Conservation (phyloP, 2,113 vertebrate genomes). For the Cryptomyrus ogoouensis region DNA sequence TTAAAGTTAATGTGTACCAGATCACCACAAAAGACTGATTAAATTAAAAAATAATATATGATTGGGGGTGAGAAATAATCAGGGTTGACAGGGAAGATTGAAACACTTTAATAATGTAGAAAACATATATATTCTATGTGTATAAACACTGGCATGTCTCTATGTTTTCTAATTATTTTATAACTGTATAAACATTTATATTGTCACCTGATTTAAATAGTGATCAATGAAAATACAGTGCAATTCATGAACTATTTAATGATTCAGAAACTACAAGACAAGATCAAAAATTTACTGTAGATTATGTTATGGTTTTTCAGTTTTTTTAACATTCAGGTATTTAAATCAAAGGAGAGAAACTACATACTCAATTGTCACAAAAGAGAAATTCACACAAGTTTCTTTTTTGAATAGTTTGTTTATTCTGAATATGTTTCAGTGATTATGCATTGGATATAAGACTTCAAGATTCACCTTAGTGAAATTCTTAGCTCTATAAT, state of each 20-base stretch:
- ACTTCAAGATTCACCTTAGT: not conserved
- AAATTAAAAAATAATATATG: not conserved
- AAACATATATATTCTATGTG: not conserved
- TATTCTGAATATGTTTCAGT: not conserved
- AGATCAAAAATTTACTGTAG: not conserved
- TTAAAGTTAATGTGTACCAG: not conserved
- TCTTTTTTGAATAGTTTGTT: not conserved
- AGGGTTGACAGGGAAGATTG: not conserved
- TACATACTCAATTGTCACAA: not conserved
- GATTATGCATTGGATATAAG: not conserved
- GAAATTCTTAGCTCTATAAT: not conserved
- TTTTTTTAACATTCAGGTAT: not conserved
- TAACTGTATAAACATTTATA: not conserved
- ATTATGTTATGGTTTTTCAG: not conserved
- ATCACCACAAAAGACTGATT: not conserved
- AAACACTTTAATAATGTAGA: not conserved
- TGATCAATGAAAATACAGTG: no score
- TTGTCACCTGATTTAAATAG: not conserved
- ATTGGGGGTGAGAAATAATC: not conserved
- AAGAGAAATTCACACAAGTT: not conserved
- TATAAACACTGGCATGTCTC: not conserved
- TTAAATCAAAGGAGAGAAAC: not conserved
- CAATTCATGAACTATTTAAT: not conserved
- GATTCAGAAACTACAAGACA: not conserved
- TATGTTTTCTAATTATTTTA: not conserved